Conservation (phyloP, 2,797 vertebrate species). For the Amblyraja radiata region DNA sequence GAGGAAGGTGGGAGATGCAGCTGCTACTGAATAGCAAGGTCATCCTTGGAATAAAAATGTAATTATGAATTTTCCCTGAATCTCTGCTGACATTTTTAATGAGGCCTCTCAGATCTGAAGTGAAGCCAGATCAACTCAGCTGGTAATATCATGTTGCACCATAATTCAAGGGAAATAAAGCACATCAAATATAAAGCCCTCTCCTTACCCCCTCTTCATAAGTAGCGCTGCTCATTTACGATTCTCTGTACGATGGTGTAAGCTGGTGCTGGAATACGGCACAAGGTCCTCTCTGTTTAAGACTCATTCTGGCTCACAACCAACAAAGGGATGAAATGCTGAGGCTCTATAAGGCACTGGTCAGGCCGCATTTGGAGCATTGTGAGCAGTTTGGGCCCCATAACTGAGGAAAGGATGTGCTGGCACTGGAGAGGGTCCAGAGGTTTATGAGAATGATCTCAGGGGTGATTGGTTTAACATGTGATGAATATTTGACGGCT, state of each 20-base stretch:
- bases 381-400: too few relatives aligned
- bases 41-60: slow-evolving; percentile 17
- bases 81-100: not conserved
- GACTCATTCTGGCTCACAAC: not conserved
- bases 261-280: not conserved
- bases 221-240: not conserved
- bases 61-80: slow-evolving; percentile 14
- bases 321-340: not conserved
- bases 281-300: not conserved
- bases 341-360: too few relatives aligned
- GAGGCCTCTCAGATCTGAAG: not conserved
- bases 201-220: too few relatives aligned
- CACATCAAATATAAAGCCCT: not conserved
- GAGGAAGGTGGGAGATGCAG: not conserved
- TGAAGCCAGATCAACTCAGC: not conserved
- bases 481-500: too few relatives aligned
- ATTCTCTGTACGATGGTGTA: not conserved
- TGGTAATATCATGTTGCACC: not conserved
- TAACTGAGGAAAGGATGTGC: too few relatives aligned
- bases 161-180: not conserved
- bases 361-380: too few relatives aligned
- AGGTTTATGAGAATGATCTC: too few relatives aligned
- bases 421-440: too few relatives aligned
- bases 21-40: not conserved
- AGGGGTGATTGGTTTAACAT: too few relatives aligned